A percentile compares a stretch with the other conserved stretches of the same genome.
Evolutionary conservation across 2,797 vertebrate species (phyloP).

Genomic region (Pipistrellus pygmaeus): DNA sequence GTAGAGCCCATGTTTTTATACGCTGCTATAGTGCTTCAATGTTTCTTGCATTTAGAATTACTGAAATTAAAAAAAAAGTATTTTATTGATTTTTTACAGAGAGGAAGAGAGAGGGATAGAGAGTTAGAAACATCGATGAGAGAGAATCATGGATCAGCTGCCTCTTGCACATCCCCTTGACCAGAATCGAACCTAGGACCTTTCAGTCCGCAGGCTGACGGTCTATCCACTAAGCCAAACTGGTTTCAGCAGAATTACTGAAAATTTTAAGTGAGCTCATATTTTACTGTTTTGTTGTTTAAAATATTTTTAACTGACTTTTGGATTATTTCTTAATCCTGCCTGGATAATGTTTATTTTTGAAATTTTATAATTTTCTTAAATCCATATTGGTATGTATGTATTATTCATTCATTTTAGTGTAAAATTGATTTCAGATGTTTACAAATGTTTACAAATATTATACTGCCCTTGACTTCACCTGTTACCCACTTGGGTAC

Average conservation of each 20-base stretch:
- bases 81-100: too few relatives aligned
- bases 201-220: too few relatives aligned
- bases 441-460: background rate
- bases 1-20: background rate
- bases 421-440: background rate
- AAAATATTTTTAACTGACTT: conserved; percentile 4
- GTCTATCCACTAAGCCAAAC: too few relatives aligned
- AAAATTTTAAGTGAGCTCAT: background rate
- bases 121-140: too few relatives aligned
- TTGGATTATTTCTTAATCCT: background rate
- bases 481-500: background rate
- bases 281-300: background rate
- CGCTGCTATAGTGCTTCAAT: background rate
- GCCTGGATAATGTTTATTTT: background rate
- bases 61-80: background rate
- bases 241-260: background rate
- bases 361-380: background rate
- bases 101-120: too few relatives aligned
- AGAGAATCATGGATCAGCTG: too few relatives aligned
- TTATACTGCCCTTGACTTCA: background rate
- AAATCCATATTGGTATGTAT: background rate
- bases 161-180: too few relatives aligned
- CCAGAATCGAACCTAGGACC: too few relatives aligned
- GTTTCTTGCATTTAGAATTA: background rate
- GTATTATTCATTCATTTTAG: background rate